Conservation (phyloP, 2,113 vertebrate genomes). For the Perca fluviatilis region DNA sequence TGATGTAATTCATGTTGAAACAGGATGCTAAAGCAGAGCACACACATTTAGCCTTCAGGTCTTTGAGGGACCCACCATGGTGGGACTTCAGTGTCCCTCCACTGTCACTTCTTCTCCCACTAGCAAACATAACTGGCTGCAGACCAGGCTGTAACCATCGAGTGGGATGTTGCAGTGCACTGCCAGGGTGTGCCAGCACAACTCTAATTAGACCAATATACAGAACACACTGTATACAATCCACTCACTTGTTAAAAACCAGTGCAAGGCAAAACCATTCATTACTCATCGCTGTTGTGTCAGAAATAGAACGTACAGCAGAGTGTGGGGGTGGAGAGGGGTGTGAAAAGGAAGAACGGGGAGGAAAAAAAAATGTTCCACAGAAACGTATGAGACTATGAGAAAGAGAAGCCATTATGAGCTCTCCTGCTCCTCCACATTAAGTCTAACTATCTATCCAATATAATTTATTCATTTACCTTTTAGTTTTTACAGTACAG, state of each 20-base stretch:
- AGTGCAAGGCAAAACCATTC: slow-evolving; percentile 66
- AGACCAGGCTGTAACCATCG: slow-evolving; percentile 38
- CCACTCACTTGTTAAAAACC: slow-evolving; percentile 70
- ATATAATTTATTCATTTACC: slow-evolving; percentile 70
- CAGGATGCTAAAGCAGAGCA: background rate
- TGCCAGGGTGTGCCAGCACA: slow-evolving; percentile 58
- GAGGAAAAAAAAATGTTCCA: slow-evolving; percentile 46
- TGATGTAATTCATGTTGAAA: background rate
- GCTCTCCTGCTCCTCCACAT: slow-evolving; percentile 51
- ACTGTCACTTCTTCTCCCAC: slow-evolving; percentile 36
- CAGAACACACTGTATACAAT: slow-evolving; percentile 68
- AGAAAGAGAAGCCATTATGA: slow-evolving; percentile 62
- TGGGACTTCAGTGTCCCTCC: slow-evolving; percentile 12
- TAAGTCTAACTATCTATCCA: slow-evolving; percentile 56
- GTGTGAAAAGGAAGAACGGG: slow-evolving; percentile 57
- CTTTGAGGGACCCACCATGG: background rate
- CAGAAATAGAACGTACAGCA: slow-evolving; percentile 73
- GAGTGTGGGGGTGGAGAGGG: slow-evolving; percentile 62
- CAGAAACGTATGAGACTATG: slow-evolving; percentile 46
- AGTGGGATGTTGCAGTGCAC: slow-evolving; percentile 48
- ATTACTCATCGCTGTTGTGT: slow-evolving; percentile 75
- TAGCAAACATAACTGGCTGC: slow-evolving; percentile 37
- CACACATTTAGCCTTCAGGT: background rate
- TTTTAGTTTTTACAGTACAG: slow-evolving; percentile 21
- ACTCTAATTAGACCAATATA: slow-evolving; percentile 71